Percentiles rank a stretch among this genome's conserved stretches.
Evolutionary conservation across 2,113 vertebrate species (phyloP).

Genomic region (Neoarius graeffei): DNA sequence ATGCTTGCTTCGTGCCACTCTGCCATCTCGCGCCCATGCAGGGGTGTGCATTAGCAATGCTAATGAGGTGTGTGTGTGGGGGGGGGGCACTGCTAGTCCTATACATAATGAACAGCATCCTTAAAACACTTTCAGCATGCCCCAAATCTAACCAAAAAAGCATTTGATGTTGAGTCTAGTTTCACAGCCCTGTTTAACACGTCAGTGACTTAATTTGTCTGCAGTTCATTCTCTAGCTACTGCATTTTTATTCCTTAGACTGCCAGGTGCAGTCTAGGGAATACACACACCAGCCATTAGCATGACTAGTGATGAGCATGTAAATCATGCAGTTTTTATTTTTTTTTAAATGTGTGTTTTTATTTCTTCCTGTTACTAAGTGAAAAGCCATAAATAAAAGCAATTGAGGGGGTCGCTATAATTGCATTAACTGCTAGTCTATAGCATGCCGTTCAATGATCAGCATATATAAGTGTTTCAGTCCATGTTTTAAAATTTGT

Average conservation of each 20-base stretch:
- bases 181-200: not conserved
- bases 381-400: not conserved
- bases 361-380: not conserved
- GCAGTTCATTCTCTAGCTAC: not conserved
- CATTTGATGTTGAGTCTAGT: not conserved
- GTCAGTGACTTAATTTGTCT: not conserved
- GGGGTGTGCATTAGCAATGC: conserved; percentile 45
- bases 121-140: not conserved
- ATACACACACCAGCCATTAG: not conserved
- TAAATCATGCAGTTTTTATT: not conserved
- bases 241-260: not conserved
- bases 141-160: not conserved
- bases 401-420: too few relatives aligned
- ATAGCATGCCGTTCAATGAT: not conserved
- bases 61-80: conserved; percentile 21
- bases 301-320: not conserved
- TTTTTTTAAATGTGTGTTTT: too few relatives aligned
- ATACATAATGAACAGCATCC: not conserved
- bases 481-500: not conserved
- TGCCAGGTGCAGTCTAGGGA: not conserved
- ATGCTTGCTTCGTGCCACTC: conserved; percentile 34
- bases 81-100: conserved; percentile 1
- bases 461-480: too few relatives aligned
- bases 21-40: conserved; percentile 7
- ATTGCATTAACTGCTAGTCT: not conserved